Evolutionary conservation across 2,113 vertebrate genomes (phyloP), one percentile per base, ranked within the genome.

Genomic region (Seriola quinqueradiata): DNA sequence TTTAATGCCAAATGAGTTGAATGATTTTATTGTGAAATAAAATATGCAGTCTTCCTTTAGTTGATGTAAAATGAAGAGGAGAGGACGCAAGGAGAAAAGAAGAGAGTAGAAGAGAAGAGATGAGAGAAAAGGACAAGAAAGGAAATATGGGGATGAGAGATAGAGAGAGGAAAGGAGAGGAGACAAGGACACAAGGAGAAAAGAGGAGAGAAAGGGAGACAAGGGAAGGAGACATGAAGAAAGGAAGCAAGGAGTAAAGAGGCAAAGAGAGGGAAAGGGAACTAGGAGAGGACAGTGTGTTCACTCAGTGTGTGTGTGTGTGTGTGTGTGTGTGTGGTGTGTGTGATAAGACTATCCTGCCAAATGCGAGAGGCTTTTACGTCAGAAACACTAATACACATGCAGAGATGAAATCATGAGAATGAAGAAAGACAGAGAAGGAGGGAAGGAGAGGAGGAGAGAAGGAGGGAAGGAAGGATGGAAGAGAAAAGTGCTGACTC

Each of bases 401-500:
- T 16, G 4, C 8, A 38, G 52, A 59, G 70, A 79, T 76, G 32
- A 86, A 90, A 52, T 82, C 77, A 79, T 79, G 81, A 79, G 77
- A 79, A 84, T 13, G 0, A 23, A 17, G 67, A 69, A 44, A 23
- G 52, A 55, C 2, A 21, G 14, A 13, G 40, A 52, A n/a, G 23
- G 68, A 71, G 36, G 65, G 61, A 81, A 25, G 54, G 55, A 69
- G 36, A 25, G 75, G 72, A 67, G 55, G 50, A 60, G 40, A 91
- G 59, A 54, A 40, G 23, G 44, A 73, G 0, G 1, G 71, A 69
- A 52, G 65, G 70, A 83, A n/a, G 59, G 65, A 72, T 48, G 36
- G 75, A 75, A 67, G 57, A 60, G 46, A 91, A 89, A 90, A 90
- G 78, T 80, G 91, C 90, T 90, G 90, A 91, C 66, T 89, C 83